Conservation (phyloP, 2,113 vertebrate species). For the Panthera leo region DNA sequence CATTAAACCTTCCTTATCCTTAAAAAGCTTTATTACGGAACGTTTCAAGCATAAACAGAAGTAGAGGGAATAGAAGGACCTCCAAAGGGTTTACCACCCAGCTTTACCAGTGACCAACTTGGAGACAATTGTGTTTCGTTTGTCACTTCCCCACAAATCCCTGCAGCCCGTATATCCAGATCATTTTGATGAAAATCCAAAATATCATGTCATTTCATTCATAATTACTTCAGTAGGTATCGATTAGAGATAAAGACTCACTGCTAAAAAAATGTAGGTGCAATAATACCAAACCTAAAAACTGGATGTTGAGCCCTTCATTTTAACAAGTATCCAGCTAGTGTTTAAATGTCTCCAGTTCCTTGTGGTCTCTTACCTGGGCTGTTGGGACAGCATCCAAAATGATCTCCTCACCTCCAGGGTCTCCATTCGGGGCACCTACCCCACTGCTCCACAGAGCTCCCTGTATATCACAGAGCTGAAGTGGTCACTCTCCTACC, state of each 20-base stretch:
- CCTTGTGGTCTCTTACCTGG: background rate
- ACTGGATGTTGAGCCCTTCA: background rate
- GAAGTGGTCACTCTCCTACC: background rate
- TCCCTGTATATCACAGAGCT: background rate
- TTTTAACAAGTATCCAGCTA: background rate
- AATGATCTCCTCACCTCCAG: background rate
- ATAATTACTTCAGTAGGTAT: background rate
- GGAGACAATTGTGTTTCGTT: background rate
- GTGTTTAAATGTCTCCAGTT: background rate
- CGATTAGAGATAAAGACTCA: background rate
- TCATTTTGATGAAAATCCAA: background rate
- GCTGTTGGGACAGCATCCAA: background rate
- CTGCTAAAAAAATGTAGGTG: background rate
- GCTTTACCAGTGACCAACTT: background rate
- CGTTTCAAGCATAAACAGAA: background rate
- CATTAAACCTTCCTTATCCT: background rate
- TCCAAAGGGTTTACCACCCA: background rate
- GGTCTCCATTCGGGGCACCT: background rate
- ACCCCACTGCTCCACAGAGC: accelerated
- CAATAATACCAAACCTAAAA: background rate
- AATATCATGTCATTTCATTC: background rate
- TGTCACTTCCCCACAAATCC: background rate
- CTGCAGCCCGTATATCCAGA: background rate
- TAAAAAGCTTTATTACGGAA: background rate
- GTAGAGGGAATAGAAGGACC: background rate